Conservation (phyloP, 92 coral and sea anemone species). For the Heteractis magnifica region DNA sequence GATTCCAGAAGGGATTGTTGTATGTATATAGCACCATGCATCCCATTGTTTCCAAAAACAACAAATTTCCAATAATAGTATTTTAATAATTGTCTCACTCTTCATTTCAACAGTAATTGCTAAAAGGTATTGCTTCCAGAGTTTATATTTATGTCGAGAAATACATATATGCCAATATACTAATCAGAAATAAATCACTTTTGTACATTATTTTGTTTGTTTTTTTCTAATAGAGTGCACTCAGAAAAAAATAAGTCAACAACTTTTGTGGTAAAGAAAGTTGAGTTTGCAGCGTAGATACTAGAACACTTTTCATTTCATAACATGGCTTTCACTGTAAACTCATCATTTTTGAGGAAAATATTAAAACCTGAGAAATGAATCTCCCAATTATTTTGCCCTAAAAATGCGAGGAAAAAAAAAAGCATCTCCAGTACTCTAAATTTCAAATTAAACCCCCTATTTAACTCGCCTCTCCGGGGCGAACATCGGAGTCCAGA, state of each 20-base stretch:
- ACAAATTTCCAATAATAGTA: background rate
- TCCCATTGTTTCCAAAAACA: background rate
- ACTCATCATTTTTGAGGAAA: background rate
- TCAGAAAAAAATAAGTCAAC: slow-evolving; percentile 1
- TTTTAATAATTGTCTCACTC: background rate
- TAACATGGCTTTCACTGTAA: background rate
- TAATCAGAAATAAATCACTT: background rate
- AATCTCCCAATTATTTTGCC: slow-evolving; percentile 8
- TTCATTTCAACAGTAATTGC: background rate
- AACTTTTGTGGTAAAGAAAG: background rate
- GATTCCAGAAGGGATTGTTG: slow-evolving; percentile 1
- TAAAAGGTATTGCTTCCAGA: background rate
- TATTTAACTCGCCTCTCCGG: background rate
- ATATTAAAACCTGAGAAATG: slow-evolving; percentile 3
- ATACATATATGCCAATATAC: background rate
- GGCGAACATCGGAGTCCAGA: no score
- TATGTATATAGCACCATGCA: background rate
- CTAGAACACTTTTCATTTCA: slow-evolving; percentile 8
- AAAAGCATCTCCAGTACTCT: background rate
- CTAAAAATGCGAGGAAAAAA: background rate
- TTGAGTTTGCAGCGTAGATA: slow-evolving; percentile 10
- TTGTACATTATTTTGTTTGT: background rate
- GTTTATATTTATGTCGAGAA: background rate
- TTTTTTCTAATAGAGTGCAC: no score
- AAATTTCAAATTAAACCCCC: background rate